phyloP scores from a whole-genome alignment of 2,113 vertebrate species.

The Oncorhynchus tshawytscha region DNA sequence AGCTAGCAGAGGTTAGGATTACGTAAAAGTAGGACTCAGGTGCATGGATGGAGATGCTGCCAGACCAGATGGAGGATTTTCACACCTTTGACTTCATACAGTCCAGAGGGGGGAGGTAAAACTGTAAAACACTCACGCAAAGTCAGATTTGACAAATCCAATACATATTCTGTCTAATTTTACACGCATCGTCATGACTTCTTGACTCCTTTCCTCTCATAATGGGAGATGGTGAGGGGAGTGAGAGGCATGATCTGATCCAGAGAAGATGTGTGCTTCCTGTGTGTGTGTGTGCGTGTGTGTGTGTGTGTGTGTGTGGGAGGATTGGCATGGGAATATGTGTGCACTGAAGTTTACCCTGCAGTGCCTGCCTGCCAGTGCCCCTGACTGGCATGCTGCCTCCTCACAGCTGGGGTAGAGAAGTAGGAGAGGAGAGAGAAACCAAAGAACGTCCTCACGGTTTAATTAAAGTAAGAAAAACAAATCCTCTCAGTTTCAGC shows the following conservation, averaged over 20 bases:
- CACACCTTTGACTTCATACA: background rate
- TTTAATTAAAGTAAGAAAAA: background rate
- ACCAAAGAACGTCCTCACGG: background rate
- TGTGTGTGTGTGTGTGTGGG: background rate
- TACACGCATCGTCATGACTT: background rate
- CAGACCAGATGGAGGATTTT: slow-evolving; percentile 6
- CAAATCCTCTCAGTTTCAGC: background rate
- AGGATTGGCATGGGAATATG: background rate
- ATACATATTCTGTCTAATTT: background rate
- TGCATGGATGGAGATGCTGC: background rate
- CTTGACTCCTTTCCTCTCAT: background rate
- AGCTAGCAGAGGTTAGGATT: background rate
- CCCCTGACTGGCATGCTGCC: background rate
- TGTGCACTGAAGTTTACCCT: background rate
- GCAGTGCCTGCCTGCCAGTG: background rate
- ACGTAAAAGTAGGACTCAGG: background rate
- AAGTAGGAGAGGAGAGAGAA: background rate
- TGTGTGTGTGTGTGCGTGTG: background rate
- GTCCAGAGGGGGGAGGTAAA: background rate
- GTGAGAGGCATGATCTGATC: background rate
- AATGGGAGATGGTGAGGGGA: background rate
- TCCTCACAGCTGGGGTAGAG: background rate
- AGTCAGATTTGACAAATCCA: background rate
- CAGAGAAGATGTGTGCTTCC: background rate
- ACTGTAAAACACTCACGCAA: background rate